Evolutionary conservation across 1,140 invertebrate species (phyloP).

Genomic region (Oreohelix idahoensis): DNA sequence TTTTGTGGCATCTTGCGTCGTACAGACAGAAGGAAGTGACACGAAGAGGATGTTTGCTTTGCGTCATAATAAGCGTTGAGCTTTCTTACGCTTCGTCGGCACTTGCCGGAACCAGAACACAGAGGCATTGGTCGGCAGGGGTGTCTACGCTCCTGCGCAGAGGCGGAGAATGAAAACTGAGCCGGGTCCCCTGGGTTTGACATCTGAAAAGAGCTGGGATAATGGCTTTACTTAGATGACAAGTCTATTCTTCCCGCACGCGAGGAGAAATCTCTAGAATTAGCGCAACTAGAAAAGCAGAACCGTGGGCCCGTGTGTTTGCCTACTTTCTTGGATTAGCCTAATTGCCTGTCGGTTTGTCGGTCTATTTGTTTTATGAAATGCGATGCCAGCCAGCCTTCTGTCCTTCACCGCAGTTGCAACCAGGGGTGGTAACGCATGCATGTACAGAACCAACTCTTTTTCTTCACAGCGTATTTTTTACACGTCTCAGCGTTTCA

Average conservation of each 20-base stretch:
- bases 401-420: neutral
- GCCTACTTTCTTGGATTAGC: constrained; percentile 15
- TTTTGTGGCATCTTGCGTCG: neutral
- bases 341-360: constrained; percentile 32
- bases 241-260: neutral
- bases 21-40: neutral
- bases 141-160: neutral
- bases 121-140: neutral
- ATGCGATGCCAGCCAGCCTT: constrained; percentile 12
- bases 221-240: constrained; percentile 28
- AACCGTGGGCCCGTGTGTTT: neutral
- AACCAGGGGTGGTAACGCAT: neutral
- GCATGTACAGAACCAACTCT: neutral
- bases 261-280: neutral
- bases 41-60: neutral
- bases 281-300: neutral
- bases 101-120: neutral
- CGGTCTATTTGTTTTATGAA: constrained; percentile 33
- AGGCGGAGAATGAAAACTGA: constrained; percentile 11
- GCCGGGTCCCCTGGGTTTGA: neutral
- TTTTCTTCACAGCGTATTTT: neutral
- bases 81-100: neutral
- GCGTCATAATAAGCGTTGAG: neutral
- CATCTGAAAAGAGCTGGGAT: constrained; percentile 10
- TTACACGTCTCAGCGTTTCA: neutral